phyloP scores from a whole-genome alignment of 2,113 vertebrate genomes.

The Daphoenositta chrysoptera region DNA sequence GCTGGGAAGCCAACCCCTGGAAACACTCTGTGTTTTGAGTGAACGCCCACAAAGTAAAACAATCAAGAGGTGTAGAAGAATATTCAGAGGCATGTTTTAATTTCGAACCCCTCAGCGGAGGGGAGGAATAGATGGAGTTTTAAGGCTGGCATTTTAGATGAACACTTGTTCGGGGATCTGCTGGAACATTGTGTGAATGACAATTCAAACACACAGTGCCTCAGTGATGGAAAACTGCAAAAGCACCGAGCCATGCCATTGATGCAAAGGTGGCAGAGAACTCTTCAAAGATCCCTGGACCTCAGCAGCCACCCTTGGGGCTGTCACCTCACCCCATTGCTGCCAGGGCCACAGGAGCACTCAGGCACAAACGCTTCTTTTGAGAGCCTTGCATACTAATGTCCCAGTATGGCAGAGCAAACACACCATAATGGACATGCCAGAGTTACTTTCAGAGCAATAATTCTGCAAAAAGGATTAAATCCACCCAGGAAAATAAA shows the following conservation, averaged over 20 bases:
- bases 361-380: rapidly evolving
- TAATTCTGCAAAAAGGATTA: not conserved
- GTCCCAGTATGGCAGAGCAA: not conserved
- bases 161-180: not conserved
- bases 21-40: not conserved
- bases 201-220: not conserved
- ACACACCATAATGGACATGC: not conserved
- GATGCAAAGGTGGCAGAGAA: not conserved
- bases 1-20: not conserved
- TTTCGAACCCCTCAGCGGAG: rapidly evolving
- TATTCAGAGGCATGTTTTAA: not conserved
- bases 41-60: not conserved
- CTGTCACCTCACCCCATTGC: not conserved
- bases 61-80: not conserved
- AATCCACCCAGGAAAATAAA: not conserved
- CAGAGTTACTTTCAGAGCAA: rapidly evolving
- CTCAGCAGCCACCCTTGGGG: not conserved
- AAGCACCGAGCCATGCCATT: not conserved
- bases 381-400: not conserved
- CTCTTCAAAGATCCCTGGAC: rapidly evolving
- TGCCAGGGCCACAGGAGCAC: not conserved
- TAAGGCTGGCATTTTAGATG: not conserved
- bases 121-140: not conserved
- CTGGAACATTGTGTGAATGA: not conserved
- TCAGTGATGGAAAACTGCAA: not conserved